phyloP scores from a whole-genome alignment of 2,797 vertebrate species.

The Ara ararauna region DNA sequence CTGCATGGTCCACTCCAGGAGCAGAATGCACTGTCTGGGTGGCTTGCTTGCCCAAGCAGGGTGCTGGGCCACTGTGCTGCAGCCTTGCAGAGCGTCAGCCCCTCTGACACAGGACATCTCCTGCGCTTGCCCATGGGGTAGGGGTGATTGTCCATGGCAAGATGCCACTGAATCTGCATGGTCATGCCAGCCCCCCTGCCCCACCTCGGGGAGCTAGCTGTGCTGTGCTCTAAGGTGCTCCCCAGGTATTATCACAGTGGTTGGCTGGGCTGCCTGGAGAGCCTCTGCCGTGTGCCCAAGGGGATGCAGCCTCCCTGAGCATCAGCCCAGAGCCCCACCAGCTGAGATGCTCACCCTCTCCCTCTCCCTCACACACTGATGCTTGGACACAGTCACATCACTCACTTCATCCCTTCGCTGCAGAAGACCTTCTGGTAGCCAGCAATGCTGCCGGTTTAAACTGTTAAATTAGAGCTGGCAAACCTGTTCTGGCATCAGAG shows the following conservation, averaged over 20 bases:
- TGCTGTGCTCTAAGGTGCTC: background rate
- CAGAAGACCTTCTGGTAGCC: background rate
- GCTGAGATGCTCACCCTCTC: background rate
- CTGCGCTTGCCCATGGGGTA: fast-evolving
- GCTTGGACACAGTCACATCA: background rate
- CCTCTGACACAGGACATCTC: fast-evolving
- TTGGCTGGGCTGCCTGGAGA: background rate
- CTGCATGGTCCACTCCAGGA: background rate
- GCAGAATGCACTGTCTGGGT: fast-evolving
- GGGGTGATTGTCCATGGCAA: fast-evolving
- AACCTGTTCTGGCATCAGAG: background rate
- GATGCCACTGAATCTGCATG: background rate
- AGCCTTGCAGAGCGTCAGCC: background rate
- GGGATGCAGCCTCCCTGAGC: background rate
- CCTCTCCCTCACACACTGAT: background rate
- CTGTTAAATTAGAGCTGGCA: background rate
- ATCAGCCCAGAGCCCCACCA: background rate
- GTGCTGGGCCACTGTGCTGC: background rate
- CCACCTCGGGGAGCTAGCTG: background rate
- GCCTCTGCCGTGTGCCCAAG: background rate
- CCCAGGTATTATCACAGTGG: background rate
- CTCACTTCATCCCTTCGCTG: background rate
- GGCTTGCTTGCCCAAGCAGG: background rate
- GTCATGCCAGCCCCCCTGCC: background rate
- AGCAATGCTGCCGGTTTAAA: background rate